Percentiles rank a stretch among this genome's conserved stretches.
Conservation (phyloP, 2,888 invertebrate genomes). For the Chrysolina oricalcia region DNA sequence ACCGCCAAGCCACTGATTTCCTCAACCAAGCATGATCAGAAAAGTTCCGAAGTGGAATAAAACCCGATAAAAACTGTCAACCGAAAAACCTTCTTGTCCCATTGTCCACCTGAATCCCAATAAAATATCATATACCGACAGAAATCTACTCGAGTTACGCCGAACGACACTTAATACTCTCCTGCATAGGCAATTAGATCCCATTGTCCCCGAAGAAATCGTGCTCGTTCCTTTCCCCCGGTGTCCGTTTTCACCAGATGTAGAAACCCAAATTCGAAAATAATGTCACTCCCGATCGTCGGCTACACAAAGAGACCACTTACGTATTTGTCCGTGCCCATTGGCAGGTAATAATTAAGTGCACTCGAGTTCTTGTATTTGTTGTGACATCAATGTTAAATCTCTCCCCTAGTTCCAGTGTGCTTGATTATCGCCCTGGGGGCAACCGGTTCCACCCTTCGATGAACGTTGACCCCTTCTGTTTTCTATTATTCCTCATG, state of each 20-base stretch:
- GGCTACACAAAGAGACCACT: conserved; percentile 52
- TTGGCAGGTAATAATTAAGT: conserved; percentile 69
- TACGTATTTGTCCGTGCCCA: conserved; percentile 47
- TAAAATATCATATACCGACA: conserved; percentile 8
- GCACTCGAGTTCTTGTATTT: conserved; percentile 63
- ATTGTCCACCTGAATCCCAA: neutral
- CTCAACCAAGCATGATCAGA: neutral
- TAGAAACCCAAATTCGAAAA: conserved; percentile 60
- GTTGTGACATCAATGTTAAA: conserved; percentile 67
- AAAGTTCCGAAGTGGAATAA: neutral
- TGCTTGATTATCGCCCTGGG: conserved; percentile 21
- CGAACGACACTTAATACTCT: conserved; percentile 13
- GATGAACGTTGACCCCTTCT: conserved; percentile 21
- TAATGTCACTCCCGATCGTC: conserved; percentile 61
- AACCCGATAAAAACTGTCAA: neutral
- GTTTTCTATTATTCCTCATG: conserved; percentile 25
- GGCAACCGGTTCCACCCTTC: conserved; percentile 17
- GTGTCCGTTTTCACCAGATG: conserved; percentile 68
- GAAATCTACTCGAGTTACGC: neutral
- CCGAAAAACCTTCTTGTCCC: neutral
- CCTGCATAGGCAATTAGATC: conserved; percentile 55
- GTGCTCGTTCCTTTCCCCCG: conserved; percentile 46
- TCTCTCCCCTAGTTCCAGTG: conserved; percentile 38
- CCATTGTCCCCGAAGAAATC: conserved; percentile 59
- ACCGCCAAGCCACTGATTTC: too few species aligned